Evolutionary conservation across 2,113 vertebrate genomes (phyloP), one percentile per base, ranked within the genome.

Genomic region (Numenius arquata): DNA sequence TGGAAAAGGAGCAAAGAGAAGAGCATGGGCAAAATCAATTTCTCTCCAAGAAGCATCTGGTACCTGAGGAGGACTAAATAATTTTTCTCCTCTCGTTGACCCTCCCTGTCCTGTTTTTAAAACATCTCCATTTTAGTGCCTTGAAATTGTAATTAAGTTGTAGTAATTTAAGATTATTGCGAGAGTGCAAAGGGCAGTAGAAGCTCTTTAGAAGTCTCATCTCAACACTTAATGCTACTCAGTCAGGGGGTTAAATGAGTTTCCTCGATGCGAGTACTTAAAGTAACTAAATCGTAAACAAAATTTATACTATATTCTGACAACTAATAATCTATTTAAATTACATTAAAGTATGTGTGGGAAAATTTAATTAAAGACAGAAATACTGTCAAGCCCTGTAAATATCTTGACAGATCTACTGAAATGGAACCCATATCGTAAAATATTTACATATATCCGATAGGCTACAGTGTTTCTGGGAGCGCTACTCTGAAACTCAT

Each of bases 301-400:
- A 98, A 98, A 98, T 98, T 98, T 98, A 98, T 98, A 96, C 97
- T 97, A 94, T 94, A 95, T 97, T 97, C 97, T 98, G 98, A 98
- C 97, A 98, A 98, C 97, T 98, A 97, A 98, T 98, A 98, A 98
- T 98, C 98, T 98, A 98, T 98, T 98, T 97, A 98, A 98, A 98
- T 98, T 98, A 83, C 96, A 97, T 98, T 98, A 97, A 98, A 98
- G 96, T 97, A 97, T 98, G 97, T 97, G 96, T 96, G 96, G 97
- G 98, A 97, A 98, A 98, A 97, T 97, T 98, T 98, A 98, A 98
- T 98, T 98, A 98, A 98, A 98, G 95, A 87, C 91, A 97, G 97
- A 98, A 97, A 88, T 97, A 95, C 96, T 97, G 97, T 98, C 97
- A 97, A 95, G 97, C 96, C 97, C 95, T 97, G 96, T 97, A 98